phyloP scores from a whole-genome alignment of 2,113 vertebrate genomes.

The Formicarius rufipectus region DNA sequence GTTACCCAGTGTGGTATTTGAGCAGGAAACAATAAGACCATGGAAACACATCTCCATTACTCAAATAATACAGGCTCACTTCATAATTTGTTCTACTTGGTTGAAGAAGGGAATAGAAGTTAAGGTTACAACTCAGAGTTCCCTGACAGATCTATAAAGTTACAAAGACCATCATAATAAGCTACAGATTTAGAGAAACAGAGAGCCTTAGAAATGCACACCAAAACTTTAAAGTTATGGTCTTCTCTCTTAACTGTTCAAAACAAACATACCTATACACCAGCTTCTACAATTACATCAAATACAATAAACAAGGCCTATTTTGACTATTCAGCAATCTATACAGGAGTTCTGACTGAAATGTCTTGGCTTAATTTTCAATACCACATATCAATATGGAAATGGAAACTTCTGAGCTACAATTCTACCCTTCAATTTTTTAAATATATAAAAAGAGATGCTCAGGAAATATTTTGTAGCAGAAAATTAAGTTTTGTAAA shows the following conservation, averaged over 20 bases:
- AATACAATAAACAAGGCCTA: background rate
- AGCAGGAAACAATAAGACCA: background rate
- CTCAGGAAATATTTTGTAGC: background rate
- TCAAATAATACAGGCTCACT: background rate
- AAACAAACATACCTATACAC: background rate
- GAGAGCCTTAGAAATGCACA: background rate
- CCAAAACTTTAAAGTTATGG: fast-evolving
- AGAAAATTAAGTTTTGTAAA: background rate
- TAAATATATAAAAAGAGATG: background rate
- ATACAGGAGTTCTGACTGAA: background rate
- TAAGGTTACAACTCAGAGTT: background rate
- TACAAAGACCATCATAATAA: background rate
- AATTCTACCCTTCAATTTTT: background rate
- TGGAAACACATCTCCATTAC: background rate
- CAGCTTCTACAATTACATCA: background rate
- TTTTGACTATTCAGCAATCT: background rate
- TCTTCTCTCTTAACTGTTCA: background rate
- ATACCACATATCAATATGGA: background rate
- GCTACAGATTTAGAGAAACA: background rate
- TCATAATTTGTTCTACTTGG: background rate
- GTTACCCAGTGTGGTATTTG: background rate
- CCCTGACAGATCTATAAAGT: background rate
- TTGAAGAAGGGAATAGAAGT: background rate
- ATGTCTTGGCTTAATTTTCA: background rate
- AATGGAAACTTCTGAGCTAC: background rate